A percentile compares a stretch with the other conserved stretches of the same genome.
These are phyloP conservation scores for Scrobipalpa atriplicella DNA, from an alignment of 2,888 invertebrate species.

Conservation along the genomic window DNA sequence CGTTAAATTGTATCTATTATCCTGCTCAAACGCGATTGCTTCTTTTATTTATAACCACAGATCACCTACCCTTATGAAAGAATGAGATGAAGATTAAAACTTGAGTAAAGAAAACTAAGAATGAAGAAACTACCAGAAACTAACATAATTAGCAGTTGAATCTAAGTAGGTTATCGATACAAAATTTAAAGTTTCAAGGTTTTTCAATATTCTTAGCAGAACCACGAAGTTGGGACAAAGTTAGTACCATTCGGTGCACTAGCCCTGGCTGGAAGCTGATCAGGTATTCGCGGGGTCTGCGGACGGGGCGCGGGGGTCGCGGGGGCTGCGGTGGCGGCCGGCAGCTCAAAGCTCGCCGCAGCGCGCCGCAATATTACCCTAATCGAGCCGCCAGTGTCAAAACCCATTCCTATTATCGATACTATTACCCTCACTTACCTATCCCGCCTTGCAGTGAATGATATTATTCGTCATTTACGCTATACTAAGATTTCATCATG, in stretches of 20 bases:
- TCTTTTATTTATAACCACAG: too few relatives aligned
- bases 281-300: constrained; percentile 54
- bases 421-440: constrained; percentile 13
- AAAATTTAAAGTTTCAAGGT: too few relatives aligned
- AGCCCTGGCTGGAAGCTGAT: constrained; percentile 60
- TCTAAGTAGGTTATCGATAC: too few relatives aligned
- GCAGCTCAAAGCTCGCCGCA: constrained; percentile 32
- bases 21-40: background rate
- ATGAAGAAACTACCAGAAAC: too few relatives aligned
- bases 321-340: constrained; percentile 40
- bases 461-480: background rate
- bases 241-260: constrained; percentile 34
- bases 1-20: background rate
- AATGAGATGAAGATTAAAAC: too few relatives aligned
- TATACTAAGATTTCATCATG: background rate
- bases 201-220: too few relatives aligned
- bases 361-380: constrained; percentile 36
- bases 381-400: constrained; percentile 30
- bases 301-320: constrained; percentile 36
- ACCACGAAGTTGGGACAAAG: background rate
- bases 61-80: too few relatives aligned
- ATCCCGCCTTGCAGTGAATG: background rate
- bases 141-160: too few relatives aligned
- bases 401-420: constrained; percentile 26
- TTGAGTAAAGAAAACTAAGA: too few relatives aligned